Base-by-base conservation (phyloP, 2,888 invertebrate species). In the Apamea monoglypha region DNA sequence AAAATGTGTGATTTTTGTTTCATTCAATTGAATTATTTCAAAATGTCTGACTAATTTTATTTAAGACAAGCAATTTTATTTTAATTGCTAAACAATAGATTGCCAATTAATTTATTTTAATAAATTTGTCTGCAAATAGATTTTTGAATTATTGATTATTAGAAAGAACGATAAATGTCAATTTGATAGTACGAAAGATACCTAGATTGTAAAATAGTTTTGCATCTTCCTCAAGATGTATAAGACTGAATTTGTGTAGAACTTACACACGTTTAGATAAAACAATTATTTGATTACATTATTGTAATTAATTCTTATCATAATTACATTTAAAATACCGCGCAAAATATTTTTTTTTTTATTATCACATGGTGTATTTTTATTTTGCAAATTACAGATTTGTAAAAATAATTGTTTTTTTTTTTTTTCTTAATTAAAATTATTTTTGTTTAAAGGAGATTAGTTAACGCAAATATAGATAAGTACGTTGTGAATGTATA, bases 171-270 rank as follows among this genome's bases (percentile, higher is more conserved):
- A 87, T 90, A 66, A 87, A 90, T 91, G 94, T 94, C 94, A 94
- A 94, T 94, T 94, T 91, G 80, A 88, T 89, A 90, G 85, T 90
- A 82, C 89, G 85, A 85, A 88, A 86, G 76, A 81, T 59, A 66
- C 36, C 59, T 87, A 89, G 82, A 72, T 78, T 84, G 87, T 88
- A 88, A 84, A 89, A 82, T 91, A 91, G 90, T 90, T 91, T 91
- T 92, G 86, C 92, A 92, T 94, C 92, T 93, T 91, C 79, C 83
- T 12, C 81, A 91, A 92, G 94, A 89, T 94, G 93, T 92, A 91
- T 92, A 94, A 95, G 95, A 94, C 95, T 95, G 95, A 95, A 92
- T 91, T 90, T 92, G 89, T 93, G 93, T 91, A 91, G 80, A 74
- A 63, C 10, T 71, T 89, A 90, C 90, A 90, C 86, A 89, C 83